phyloP scores from a whole-genome alignment of 2,113 vertebrate genomes.

The Nycticorax nycticorax region DNA sequence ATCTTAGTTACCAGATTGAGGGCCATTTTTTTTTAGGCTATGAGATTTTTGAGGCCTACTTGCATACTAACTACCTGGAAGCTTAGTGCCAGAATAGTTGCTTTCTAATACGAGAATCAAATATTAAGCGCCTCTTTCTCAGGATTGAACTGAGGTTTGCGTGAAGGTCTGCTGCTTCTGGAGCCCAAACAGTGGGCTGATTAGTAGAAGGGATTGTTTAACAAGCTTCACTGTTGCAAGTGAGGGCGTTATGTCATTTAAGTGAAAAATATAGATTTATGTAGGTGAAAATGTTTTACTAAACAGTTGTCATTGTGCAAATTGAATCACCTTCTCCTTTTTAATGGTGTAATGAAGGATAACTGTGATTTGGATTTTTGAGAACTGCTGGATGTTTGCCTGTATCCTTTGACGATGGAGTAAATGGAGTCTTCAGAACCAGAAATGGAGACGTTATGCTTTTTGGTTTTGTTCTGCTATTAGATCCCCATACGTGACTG shows the following conservation, averaged over 20 bases:
- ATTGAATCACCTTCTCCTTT: not conserved
- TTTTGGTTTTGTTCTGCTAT: not conserved
- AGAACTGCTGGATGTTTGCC: not conserved
- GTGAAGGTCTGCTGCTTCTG: not conserved
- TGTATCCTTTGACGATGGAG: not conserved
- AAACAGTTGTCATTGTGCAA: not conserved
- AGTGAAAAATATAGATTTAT: not conserved
- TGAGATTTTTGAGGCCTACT: not conserved
- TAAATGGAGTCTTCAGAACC: not conserved
- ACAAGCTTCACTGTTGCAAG: not conserved
- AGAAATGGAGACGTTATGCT: not conserved
- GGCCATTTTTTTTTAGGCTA: not conserved
- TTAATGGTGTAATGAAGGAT: not conserved
- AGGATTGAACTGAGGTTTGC: not conserved
- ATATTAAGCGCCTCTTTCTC: not conserved
- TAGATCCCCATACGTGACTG: constrained; percentile 66
- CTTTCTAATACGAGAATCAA: not conserved
- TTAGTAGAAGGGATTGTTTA: not conserved
- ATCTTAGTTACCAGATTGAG: not conserved
- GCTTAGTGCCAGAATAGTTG: not conserved
- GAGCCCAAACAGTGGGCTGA: constrained; percentile 18
- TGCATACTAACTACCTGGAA: not conserved
- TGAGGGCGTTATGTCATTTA: not conserved
- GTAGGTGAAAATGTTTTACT: constrained; percentile 50
- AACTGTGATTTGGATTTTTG: not conserved